Percentiles rank a stretch among this genome's conserved stretches.
Evolutionary conservation across 2,888 invertebrate species (phyloP).

Genomic region (Sisyra nigra): DNA sequence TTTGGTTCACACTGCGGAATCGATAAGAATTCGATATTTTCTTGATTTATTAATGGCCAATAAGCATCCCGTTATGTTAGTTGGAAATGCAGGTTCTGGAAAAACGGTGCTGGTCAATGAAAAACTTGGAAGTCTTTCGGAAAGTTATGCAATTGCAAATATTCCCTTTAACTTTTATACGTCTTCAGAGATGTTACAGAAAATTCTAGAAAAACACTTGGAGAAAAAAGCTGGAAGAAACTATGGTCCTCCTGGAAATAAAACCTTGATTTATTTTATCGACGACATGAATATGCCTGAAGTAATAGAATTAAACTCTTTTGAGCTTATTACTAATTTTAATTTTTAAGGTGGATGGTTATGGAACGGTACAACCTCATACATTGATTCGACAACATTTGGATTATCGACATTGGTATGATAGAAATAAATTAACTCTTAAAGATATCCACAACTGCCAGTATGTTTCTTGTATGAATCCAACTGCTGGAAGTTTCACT

Average conservation of each 20-base stretch:
- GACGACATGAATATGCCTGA: constrained; percentile 99
- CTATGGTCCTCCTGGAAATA: constrained; percentile 90
- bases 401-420: constrained; percentile 93
- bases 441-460: constrained; percentile 96
- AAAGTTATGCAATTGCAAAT: constrained; percentile 77
- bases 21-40: constrained; percentile 77
- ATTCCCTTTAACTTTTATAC: constrained; percentile 96
- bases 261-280: constrained; percentile 85
- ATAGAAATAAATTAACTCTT: constrained; percentile 68
- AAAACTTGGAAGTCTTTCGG: constrained; percentile 54
- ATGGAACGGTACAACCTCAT: constrained; percentile 93
- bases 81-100: constrained; percentile 85
- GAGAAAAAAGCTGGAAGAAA: constrained; percentile 90
- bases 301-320: constrained; percentile 30
- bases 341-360: constrained; percentile 41
- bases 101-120: constrained; percentile 75
- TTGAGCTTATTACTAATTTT: too few relatives aligned
- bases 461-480: constrained; percentile 96
- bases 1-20: constrained; percentile 85
- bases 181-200: constrained; percentile 84
- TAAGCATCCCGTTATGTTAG: constrained; percentile 85
- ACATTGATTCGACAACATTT: constrained; percentile 89
- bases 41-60: constrained; percentile 77
- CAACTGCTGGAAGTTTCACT: constrained; percentile 92
- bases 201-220: constrained; percentile 81